Conservation (phyloP, 2,113 vertebrate genomes). For the Mesoclemmys tuberculata region DNA sequence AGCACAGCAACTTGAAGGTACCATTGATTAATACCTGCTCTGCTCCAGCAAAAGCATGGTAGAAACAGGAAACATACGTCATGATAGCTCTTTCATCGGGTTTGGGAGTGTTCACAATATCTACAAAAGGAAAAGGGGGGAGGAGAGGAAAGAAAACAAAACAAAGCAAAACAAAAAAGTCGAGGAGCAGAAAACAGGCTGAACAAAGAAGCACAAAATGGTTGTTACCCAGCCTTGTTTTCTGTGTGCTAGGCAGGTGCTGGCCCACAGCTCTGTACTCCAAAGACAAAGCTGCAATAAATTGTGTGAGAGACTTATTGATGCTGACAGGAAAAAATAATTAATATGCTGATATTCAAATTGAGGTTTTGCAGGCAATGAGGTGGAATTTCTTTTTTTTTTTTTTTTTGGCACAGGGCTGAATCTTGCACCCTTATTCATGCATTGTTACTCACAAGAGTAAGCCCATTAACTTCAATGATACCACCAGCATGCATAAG, state of each 20-base stretch:
- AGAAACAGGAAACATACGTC: conserved; percentile 99
- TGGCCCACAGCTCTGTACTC: background rate
- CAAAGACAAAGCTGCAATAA: background rate
- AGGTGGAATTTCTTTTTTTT: background rate
- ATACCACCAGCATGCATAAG: background rate
- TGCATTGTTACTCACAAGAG: background rate
- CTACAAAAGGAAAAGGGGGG: conserved; percentile 74
- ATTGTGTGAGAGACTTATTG: background rate
- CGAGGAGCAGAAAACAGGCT: conserved; percentile 51
- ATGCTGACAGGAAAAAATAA: background rate
- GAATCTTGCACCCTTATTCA: background rate
- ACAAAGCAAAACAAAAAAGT: conserved; percentile 39
- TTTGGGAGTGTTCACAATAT: conserved; percentile 99
- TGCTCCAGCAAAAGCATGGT: conserved; percentile 98
- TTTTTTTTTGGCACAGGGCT: background rate
- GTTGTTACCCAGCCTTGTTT: background rate
- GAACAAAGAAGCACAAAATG: conserved; percentile 29
- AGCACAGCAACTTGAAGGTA: conserved; percentile 38
- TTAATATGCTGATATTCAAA: background rate
- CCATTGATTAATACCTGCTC: conserved; percentile 89
- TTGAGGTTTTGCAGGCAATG: background rate
- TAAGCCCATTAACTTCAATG: background rate
- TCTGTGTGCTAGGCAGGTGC: background rate
- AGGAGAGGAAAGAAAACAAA: conserved; percentile 50
- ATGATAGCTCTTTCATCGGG: conserved; percentile 99